A percentile compares a stretch with the other conserved stretches of the same genome.
Conservation (phyloP, 1,140 invertebrate genomes). For the Luehdorfia chinensis region DNA sequence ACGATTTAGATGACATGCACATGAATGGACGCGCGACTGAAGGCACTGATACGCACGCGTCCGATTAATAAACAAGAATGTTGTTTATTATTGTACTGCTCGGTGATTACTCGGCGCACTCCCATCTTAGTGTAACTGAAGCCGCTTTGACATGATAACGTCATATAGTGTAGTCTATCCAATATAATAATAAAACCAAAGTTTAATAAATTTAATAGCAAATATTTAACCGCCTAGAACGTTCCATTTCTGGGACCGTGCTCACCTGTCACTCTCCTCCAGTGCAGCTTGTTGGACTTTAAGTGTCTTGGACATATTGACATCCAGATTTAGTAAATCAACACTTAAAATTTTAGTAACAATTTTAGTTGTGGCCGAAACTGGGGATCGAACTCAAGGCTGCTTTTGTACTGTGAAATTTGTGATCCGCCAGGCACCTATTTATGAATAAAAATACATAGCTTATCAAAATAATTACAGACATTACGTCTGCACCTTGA, state of each 20-base stretch:
- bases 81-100: not conserved
- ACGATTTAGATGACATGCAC: not conserved
- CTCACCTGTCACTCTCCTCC: too few species aligned
- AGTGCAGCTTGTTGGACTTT: not conserved
- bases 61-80: slow-evolving; percentile 1
- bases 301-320: too few species aligned
- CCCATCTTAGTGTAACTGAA: not conserved
- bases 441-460: not conserved
- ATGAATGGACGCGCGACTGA: not conserved
- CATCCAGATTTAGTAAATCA: too few species aligned
- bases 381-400: too few species aligned
- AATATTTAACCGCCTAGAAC: not conserved
- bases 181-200: not conserved
- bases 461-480: not conserved
- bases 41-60: not conserved
- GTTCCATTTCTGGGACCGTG: too few species aligned
- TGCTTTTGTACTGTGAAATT: too few species aligned
- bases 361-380: too few species aligned
- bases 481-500: not conserved
- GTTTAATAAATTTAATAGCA: not conserved
- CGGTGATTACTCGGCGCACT: not conserved
- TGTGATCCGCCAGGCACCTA: too few species aligned
- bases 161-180: too few species aligned
- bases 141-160: not conserved
- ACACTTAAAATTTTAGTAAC: too few species aligned